Conservation (phyloP, 2,888 invertebrate species). For the Zaprionus bogoriensis region DNA sequence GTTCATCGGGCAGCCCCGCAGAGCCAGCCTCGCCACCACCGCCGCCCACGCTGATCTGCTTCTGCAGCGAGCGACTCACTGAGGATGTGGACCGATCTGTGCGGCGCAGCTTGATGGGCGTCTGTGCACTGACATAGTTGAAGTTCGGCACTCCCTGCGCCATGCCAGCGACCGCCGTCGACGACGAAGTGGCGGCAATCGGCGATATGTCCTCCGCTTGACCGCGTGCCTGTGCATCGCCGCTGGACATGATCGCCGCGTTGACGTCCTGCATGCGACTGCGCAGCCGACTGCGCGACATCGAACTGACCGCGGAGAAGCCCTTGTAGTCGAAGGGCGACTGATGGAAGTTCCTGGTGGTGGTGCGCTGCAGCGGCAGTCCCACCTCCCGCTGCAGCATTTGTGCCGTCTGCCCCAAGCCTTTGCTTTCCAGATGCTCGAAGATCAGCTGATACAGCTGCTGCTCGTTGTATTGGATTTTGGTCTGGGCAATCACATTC, state of each 20-base stretch:
- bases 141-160: conserved; percentile 52
- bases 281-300: conserved; percentile 76
- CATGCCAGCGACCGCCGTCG: background rate
- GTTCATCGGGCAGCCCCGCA: conserved; percentile 45
- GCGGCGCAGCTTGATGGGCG: conserved; percentile 61
- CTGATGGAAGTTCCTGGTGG: conserved; percentile 80
- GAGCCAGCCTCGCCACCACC: conserved; percentile 16
- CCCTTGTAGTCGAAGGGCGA: conserved; percentile 82
- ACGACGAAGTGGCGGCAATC: conserved; percentile 14
- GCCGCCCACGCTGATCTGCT: conserved; percentile 83
- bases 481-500: conserved; percentile 97
- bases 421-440: conserved; percentile 91
- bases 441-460: conserved; percentile 96
- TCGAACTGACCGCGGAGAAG: conserved; percentile 63
- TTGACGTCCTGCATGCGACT: conserved; percentile 81
- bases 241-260: conserved; percentile 62
- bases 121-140: conserved; percentile 45
- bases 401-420: conserved; percentile 88
- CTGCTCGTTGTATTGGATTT: conserved; percentile 96
- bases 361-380: conserved; percentile 83
- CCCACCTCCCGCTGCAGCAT: conserved; percentile 90
- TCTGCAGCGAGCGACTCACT: conserved; percentile 82
- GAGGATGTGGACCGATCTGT: conserved; percentile 55
- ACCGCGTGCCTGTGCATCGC: conserved; percentile 33
- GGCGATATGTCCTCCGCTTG: conserved; percentile 38